A percentile compares a stretch with the other conserved stretches of the same genome.
These are phyloP conservation scores for Nasonia giraulti DNA, from an alignment of 1,140 invertebrate genomes.

Conservation along the genomic window DNA sequence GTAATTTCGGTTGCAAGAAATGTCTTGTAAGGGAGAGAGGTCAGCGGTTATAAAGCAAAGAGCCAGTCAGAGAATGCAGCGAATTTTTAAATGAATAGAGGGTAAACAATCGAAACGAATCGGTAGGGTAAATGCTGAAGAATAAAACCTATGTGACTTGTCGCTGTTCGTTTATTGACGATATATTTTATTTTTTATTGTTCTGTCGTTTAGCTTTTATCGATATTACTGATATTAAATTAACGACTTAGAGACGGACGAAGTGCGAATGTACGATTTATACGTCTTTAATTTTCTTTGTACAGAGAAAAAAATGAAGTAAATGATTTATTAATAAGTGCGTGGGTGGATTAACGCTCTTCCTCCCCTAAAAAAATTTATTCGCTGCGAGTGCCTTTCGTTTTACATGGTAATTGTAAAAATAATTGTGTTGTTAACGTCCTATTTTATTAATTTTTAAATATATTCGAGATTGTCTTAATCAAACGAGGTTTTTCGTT, in stretches of 20 bases:
- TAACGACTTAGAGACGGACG: conserved; percentile 49
- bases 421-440: conserved; percentile 43
- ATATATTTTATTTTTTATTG: conserved; percentile 58
- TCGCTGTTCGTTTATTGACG: conserved; percentile 55
- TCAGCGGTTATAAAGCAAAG: conserved; percentile 7
- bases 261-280: conserved; percentile 53
- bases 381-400: conserved; percentile 50
- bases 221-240: conserved; percentile 54
- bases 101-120: conserved; percentile 24
- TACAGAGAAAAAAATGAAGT: conserved; percentile 52
- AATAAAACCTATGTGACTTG: conserved; percentile 48
- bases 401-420: conserved; percentile 43
- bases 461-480: conserved; percentile 29
- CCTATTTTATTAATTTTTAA: conserved; percentile 42
- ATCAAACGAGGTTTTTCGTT: conserved; percentile 36
- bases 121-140: conserved; percentile 47
- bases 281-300: conserved; percentile 54
- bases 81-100: conserved; percentile 39
- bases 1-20: conserved; percentile 33
- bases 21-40: not conserved
- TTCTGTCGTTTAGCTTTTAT: conserved; percentile 56
- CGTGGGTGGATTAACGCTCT: conserved; percentile 45
- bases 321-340: conserved; percentile 50
- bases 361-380: conserved; percentile 46
- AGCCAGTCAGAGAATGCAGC: conserved; percentile 37